Evolutionary conservation across 2,113 vertebrate species (phyloP).

Genomic region (Hemiscyllium ocellatum): DNA sequence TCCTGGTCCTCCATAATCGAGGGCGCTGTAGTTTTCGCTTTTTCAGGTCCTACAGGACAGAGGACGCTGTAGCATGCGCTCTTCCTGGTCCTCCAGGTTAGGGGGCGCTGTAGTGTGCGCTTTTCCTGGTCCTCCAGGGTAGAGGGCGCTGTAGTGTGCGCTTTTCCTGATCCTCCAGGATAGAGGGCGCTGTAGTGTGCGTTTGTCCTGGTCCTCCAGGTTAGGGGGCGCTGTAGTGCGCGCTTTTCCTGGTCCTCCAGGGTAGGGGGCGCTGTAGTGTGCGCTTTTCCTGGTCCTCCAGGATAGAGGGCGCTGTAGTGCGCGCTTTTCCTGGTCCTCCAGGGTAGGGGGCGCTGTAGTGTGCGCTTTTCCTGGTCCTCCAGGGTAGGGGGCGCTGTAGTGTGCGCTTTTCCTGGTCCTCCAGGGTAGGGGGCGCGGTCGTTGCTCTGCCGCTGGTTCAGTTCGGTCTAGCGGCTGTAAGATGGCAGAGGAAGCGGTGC

Average conservation of each 20-base stretch:
- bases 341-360: background rate
- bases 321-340: background rate
- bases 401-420: background rate
- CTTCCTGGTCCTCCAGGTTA: background rate
- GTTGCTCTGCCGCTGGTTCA: background rate
- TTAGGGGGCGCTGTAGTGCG: background rate
- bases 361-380: too few relatives aligned
- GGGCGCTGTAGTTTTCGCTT: too few relatives aligned
- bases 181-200: background rate
- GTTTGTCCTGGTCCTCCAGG: background rate
- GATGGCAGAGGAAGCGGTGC: slow-evolving; percentile 57
- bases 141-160: too few relatives aligned
- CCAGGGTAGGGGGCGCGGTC: background rate
- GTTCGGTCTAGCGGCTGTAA: slow-evolving; percentile 39
- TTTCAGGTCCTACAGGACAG: background rate
- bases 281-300: background rate
- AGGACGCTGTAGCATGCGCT: too few relatives aligned
- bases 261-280: too few relatives aligned
- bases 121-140: too few relatives aligned
- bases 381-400: too few relatives aligned
- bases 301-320: background rate
- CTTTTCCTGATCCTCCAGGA: background rate
- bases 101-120: background rate
- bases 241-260: background rate
- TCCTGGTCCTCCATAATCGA: background rate